Evolutionary conservation across 2,797 vertebrate species (phyloP).

Genomic region (Micropoecilia bifurca): DNA sequence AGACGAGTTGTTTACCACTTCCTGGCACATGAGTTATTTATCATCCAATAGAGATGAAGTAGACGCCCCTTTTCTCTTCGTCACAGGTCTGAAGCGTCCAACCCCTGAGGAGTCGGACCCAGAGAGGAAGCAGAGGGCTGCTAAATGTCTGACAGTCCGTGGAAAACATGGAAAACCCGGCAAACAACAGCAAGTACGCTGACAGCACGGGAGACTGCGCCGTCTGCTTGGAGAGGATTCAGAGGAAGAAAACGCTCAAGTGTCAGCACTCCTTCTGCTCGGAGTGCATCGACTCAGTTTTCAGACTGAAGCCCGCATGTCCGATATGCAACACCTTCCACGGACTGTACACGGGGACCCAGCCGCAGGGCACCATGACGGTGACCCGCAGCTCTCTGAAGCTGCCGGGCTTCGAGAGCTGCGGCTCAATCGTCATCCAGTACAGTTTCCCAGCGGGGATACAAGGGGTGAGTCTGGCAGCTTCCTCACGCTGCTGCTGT

Average conservation of each 20-base stretch:
- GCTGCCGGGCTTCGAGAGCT: slow-evolving; percentile 83
- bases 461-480: slow-evolving; percentile 83
- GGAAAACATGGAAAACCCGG: slow-evolving; percentile 28
- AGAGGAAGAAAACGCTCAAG: slow-evolving; percentile 78
- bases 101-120: neutral
- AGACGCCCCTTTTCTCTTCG: neutral
- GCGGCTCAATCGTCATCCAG: slow-evolving; percentile 81
- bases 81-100: neutral
- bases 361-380: slow-evolving; percentile 85
- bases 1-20: neutral
- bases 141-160: neutral
- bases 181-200: fast-evolving
- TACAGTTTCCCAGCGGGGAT: slow-evolving; percentile 84
- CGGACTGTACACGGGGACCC: slow-evolving; percentile 83
- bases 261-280: slow-evolving; percentile 86
- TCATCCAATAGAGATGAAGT: neutral
- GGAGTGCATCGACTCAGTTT: slow-evolving; percentile 82
- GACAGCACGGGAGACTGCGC: slow-evolving; percentile 45
- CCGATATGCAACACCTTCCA: slow-evolving; percentile 86
- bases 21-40: neutral
- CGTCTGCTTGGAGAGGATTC: slow-evolving; percentile 81
- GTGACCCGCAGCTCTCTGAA: slow-evolving; percentile 73
- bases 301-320: slow-evolving; percentile 83
- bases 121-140: neutral
- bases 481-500: neutral